A percentile compares a stretch with the other conserved stretches of the same genome.
Conservation (phyloP, 2,113 vertebrate genomes). For the Chaetorhynchus papuensis region DNA sequence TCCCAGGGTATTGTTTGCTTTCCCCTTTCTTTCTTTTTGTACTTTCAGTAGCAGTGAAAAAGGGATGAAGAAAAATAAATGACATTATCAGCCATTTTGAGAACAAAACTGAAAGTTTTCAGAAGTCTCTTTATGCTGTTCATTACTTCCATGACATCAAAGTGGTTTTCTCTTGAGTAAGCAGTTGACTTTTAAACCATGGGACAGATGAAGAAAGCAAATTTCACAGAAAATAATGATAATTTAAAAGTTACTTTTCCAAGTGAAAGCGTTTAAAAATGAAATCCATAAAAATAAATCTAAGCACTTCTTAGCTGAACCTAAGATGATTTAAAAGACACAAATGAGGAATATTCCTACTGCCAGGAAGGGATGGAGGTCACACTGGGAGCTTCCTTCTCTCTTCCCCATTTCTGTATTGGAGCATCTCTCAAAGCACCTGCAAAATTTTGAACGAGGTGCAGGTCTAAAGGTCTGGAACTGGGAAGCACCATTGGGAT, state of each 20-base stretch:
- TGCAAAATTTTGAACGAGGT: neutral
- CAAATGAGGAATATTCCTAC: neutral
- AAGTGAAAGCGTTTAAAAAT: neutral
- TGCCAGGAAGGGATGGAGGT: neutral
- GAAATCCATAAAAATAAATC: neutral
- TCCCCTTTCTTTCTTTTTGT: neutral
- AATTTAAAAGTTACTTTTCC: neutral
- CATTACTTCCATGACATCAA: neutral
- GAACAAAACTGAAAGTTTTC: neutral
- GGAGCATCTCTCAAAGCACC: neutral
- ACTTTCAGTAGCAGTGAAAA: neutral
- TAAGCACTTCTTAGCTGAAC: neutral
- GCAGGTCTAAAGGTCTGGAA: neutral
- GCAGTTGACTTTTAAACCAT: neutral
- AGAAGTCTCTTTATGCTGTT: neutral
- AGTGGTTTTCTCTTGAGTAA: neutral
- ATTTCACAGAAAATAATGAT: neutral
- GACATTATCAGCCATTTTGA: neutral
- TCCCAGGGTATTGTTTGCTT: neutral
- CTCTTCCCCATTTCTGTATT: neutral
- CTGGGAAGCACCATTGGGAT: accelerated
- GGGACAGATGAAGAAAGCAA: neutral
- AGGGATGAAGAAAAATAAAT: neutral
- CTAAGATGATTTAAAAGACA: neutral
- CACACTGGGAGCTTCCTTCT: neutral